Evolutionary conservation across 2,797 vertebrate genomes (phyloP), one percentile per base, ranked within the genome.

Genomic region (Sebastes trivittatus): DNA sequence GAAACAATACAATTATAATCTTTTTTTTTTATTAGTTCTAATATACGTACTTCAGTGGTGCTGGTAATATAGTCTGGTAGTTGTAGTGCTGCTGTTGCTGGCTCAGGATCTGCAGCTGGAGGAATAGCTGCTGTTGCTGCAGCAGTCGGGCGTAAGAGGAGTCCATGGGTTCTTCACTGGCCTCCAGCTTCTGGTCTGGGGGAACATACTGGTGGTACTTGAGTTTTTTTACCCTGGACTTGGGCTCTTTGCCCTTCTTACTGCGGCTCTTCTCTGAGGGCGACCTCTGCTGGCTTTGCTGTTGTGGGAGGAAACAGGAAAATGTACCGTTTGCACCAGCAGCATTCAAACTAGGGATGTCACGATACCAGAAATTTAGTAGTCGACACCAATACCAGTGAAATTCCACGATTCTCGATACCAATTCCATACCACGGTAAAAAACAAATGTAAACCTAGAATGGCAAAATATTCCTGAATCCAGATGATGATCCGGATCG

Each of bases 121-220:
- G 96, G 93, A 99, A 99, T 32, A 99, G 97, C 89, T 99, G 98
- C 88, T 99, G 98, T 78, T 99, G 98, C 89, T 99, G 98, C 64
- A 99, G 97, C 75, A 99, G 95, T 60, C 98, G 97, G 63, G 98
- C 97, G 2, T 99, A 99, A 72, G 98, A 97, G 29, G 98, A 98
- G 93, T 99, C 98, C 98, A 99, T 99, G 34, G 95, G 97, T 0
- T 95, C 96, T 82, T 99, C 97, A 2, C 92, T 95, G 93, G 95
- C 96, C 93, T 99, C 98, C 83, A 95, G 95, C 85, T 99, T 99
- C 95, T 99, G 98, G 93, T 99, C 98, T 1, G 98, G 98, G 14
- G 98, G 98, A 77, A 99, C 97, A 89, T 99, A 99, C 84, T 99
- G 98, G 92, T 99, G 98, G 91, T 99, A 99, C 90, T 99, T 99